phyloP scores from a whole-genome alignment of 2,113 vertebrate species.

The Sinocyclocheilus anshuiensis region DNA sequence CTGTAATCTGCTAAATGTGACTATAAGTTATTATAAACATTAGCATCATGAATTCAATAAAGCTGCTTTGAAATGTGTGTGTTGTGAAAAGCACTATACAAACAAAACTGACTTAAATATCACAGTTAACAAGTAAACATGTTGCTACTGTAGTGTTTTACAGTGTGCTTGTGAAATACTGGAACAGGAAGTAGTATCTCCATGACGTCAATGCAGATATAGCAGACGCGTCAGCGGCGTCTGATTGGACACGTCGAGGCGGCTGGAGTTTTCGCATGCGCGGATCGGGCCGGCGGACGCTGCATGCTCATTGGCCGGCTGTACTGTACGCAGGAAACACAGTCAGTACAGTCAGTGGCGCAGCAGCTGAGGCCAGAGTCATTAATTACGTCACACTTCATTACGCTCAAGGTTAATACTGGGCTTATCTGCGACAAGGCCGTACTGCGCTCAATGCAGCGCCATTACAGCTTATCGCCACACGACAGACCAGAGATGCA shows the following conservation, averaged over 20 bases:
- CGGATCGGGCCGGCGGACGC: no score
- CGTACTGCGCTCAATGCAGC: constrained; percentile 69
- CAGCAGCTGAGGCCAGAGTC: constrained; percentile 78
- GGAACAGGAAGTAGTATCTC: no score
- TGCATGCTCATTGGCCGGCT: neutral
- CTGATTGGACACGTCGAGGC: neutral
- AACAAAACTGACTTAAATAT: neutral
- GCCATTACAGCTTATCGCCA: constrained; percentile 90
- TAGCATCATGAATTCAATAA: no score
- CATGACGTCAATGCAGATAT: constrained; percentile 13
- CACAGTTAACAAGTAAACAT: neutral
- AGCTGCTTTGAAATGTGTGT: no score
- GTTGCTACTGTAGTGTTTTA: neutral
- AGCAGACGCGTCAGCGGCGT: neutral
- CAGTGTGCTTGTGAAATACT: neutral
- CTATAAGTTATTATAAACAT: no score
- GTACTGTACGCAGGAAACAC: neutral
- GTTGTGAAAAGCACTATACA: neutral
- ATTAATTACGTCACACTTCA: constrained; percentile 87
- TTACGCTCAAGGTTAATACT: constrained; percentile 94
- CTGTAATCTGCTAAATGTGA: no score
- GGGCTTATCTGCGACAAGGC: constrained; percentile 64
- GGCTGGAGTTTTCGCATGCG: neutral
- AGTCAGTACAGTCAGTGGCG: no score
- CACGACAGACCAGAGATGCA: constrained; percentile 73